phyloP scores from a whole-genome alignment of 2,888 invertebrate species.

The Ceratothoa steindachneri region DNA sequence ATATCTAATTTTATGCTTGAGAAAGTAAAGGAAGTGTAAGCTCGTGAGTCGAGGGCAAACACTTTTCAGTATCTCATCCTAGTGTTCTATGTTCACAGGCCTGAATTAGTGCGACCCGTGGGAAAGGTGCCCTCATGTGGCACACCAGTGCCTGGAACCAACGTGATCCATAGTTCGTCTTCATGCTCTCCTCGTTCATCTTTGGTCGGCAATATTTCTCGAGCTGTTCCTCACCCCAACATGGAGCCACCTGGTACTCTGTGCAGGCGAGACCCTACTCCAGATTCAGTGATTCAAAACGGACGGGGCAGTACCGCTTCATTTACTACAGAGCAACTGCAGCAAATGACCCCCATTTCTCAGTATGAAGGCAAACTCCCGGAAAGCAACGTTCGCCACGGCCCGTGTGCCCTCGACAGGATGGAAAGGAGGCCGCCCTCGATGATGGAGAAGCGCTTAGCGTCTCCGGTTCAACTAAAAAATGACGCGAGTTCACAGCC shows the following conservation, averaged over 20 bases:
- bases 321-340: constrained; percentile 42
- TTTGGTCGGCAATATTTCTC: background rate
- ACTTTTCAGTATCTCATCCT: no score
- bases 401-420: background rate
- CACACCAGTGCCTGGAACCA: constrained; percentile 30
- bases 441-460: constrained; percentile 17
- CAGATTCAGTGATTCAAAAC: constrained; percentile 42
- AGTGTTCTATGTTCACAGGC: no score
- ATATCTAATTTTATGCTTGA: no score
- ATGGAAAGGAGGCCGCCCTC: background rate
- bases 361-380: constrained; percentile 70
- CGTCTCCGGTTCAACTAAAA: background rate
- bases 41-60: no score
- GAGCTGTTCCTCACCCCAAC: background rate
- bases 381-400: background rate
- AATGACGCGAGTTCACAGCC: background rate
- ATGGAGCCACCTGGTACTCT: background rate
- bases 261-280: background rate
- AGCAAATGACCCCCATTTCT: constrained; percentile 58
- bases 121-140: constrained; percentile 34
- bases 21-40: no score
- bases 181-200: background rate
- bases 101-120: constrained; percentile 65
- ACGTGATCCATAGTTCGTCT: constrained; percentile 30
- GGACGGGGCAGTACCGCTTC: constrained; percentile 50